Evolutionary conservation across 2,888 invertebrate species (phyloP).

Genomic region (Hetaerina titia): DNA sequence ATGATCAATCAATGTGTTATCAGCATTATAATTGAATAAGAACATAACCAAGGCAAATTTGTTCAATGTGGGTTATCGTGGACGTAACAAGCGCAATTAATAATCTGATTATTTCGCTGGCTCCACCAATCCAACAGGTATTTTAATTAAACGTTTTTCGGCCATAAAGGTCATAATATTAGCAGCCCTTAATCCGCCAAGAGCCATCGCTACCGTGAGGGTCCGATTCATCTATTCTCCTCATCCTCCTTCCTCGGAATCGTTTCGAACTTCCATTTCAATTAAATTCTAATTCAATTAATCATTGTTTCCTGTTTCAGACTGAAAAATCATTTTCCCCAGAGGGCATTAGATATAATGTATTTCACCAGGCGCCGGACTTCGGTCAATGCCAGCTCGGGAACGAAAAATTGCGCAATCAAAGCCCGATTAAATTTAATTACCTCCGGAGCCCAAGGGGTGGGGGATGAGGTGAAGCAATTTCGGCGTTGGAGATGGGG

Average conservation of each 20-base stretch:
- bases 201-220: too few species aligned
- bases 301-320: background rate
- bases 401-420: conserved; percentile 12
- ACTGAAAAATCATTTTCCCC: background rate
- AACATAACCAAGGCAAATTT: too few species aligned
- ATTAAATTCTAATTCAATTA: conserved; percentile 15
- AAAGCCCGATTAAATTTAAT: background rate
- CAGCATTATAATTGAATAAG: too few species aligned
- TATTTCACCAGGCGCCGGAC: background rate
- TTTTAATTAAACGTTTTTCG: too few species aligned
- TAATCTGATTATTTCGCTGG: too few species aligned
- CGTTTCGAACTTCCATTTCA: background rate
- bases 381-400: background rate
- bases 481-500: background rate
- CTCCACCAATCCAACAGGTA: too few species aligned
- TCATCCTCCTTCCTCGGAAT: background rate
- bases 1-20: too few species aligned
- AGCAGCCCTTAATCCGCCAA: too few species aligned
- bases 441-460: background rate
- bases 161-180: too few species aligned
- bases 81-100: too few species aligned
- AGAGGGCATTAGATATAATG: background rate
- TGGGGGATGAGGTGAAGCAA: background rate
- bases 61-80: too few species aligned
- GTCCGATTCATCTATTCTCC: background rate